phyloP scores from a whole-genome alignment of 2,888 invertebrate species.

The Hecatera dysodea region DNA sequence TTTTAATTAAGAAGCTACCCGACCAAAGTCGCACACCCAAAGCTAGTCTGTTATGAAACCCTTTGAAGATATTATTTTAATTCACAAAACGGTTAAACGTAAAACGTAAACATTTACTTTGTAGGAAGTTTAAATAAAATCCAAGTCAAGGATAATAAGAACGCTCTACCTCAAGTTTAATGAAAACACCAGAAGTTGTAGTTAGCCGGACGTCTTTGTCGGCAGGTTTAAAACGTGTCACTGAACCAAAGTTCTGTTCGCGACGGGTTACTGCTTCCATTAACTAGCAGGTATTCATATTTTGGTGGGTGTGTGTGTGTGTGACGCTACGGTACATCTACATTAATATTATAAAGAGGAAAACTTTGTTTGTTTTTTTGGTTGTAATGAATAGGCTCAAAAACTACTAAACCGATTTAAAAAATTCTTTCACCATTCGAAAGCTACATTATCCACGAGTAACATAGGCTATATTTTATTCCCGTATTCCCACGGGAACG shows the following conservation, averaged over 20 bases:
- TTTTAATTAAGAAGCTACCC: too few relatives aligned
- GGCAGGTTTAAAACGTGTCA: slow-evolving; percentile 30
- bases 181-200: slow-evolving; percentile 14
- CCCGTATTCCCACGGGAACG: too few relatives aligned
- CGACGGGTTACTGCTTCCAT: not conserved
- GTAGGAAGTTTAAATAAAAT: slow-evolving; percentile 16
- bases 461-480: too few relatives aligned
- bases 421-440: too few relatives aligned
- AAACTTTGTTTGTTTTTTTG: too few relatives aligned
- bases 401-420: too few relatives aligned
- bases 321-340: not conserved
- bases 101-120: slow-evolving; percentile 34
- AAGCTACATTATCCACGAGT: too few relatives aligned
- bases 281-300: slow-evolving; percentile 3
- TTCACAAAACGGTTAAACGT: slow-evolving; percentile 24
- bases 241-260: slow-evolving; percentile 2
- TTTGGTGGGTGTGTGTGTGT: slow-evolving; percentile 7
- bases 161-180: slow-evolving; percentile 26
- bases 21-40: too few relatives aligned
- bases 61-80: not conserved
- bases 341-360: too few relatives aligned
- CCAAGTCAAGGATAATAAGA: slow-evolving; percentile 22
- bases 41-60: not conserved
- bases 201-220: slow-evolving; percentile 5
- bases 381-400: too few relatives aligned